Evolutionary conservation across 2,797 vertebrate species (phyloP), one percentile per base, ranked within the genome.

Genomic region (Microctenopoma stevenorrisi): DNA sequence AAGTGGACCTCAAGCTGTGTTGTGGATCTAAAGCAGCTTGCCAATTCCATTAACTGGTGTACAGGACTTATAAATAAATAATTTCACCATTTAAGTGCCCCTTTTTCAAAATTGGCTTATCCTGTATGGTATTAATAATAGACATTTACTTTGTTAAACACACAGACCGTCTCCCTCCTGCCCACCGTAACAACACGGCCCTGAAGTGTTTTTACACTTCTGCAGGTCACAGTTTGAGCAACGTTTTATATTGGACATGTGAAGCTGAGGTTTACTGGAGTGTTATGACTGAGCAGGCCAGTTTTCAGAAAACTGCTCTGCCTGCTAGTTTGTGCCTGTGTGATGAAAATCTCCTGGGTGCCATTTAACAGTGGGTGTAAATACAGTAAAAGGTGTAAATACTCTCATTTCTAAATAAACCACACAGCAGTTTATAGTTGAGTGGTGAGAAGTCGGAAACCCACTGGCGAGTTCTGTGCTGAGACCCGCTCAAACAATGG

Each of bases 141-240:
- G 85, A 93, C 91, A 92, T 93, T 93, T 91, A 89, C 90, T 91
- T 91, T 92, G 91, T 93, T 93, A 91, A 93, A 93, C 89, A 92
- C 86, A 91, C 82, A 80, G 75, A 83, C 68, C 64, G 74, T 88
- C 89, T 86, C 86, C 84, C 84, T 86, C 86, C 68, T 59, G 81
- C 75, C 55, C n/a, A 65, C 83, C 70, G 65, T 79, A 86, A 85
- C 88, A 89, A 89, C 87, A 62, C 48, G 64, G 89, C 86, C 87
- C 88, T 88, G 85, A 90, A 92, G 91, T 91, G 91, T 92, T 92
- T 91, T 87, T 86, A 92, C 91, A 93, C 90, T 86, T 89, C 75
- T 90, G 89, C 81, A 54, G 89, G 85, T 90, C 89, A 86, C 87
- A 84, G 86, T 90, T 86, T 88, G 88, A 88, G 85, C 85, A 70